Percentiles rank a stretch among this genome's conserved stretches.
These are phyloP conservation scores for Characodon lateralis DNA, from an alignment of 2,797 vertebrate species.

Conservation along the genomic window DNA sequence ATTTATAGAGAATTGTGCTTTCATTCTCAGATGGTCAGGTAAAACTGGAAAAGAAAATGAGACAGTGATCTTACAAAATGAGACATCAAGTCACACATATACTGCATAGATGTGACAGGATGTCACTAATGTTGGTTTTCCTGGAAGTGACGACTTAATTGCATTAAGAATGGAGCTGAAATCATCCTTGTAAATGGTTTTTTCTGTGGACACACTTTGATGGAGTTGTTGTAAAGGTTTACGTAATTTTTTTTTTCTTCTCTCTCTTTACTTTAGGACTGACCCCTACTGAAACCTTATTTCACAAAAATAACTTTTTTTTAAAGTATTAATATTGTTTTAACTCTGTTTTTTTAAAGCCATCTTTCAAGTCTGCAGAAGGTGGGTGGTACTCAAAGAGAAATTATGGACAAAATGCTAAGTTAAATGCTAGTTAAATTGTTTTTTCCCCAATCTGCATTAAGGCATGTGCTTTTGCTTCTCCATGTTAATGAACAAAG, in stretches of 20 bases:
- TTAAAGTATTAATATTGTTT: background rate
- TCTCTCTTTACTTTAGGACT: background rate
- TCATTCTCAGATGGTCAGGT: background rate
- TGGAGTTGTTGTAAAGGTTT: background rate
- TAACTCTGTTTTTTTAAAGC: background rate
- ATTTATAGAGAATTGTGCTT: background rate
- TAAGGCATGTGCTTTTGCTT: constrained; percentile 56
- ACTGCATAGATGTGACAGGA: background rate
- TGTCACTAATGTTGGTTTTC: too few species aligned
- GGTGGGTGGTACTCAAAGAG: constrained; percentile 1
- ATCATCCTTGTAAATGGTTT: too few species aligned
- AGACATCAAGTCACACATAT: background rate
- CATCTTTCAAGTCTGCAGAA: constrained; percentile 22
- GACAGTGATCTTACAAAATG: background rate
- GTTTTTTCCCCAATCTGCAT: constrained; percentile 36
- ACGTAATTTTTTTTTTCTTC: background rate
- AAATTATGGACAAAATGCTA: constrained; percentile 7
- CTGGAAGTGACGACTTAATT: too few species aligned
- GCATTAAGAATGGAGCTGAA: too few species aligned
- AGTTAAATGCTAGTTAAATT: constrained; percentile 18
- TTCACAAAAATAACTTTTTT: background rate
- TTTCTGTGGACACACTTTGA: background rate
- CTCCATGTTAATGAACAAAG: constrained; percentile 26
- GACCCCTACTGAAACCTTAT: background rate
- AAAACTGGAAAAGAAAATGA: background rate